Conservation (phyloP, 30 jellyfish, hydroid and myxozoan species). For the Aurelia aurita complex sp. Pacific region DNA sequence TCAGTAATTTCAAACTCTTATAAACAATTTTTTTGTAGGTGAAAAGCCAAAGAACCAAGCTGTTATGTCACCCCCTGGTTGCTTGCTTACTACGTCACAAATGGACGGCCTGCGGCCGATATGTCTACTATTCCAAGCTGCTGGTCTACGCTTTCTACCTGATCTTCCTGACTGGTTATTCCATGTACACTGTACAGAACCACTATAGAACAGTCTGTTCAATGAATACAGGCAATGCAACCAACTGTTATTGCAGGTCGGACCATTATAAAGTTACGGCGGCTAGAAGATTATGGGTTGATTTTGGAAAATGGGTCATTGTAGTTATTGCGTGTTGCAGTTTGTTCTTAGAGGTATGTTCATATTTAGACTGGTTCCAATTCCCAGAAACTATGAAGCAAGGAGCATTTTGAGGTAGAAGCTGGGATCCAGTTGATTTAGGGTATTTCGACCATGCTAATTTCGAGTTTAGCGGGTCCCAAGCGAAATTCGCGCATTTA, state of each 20-base stretch:
- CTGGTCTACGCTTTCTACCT: slow-evolving; percentile 75
- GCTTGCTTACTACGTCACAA: slow-evolving; percentile 93
- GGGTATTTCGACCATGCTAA: too few species aligned
- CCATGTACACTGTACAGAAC: slow-evolving; percentile 72
- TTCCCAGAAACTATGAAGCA: too few species aligned
- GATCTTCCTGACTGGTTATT: slow-evolving; percentile 92
- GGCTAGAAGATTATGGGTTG: slow-evolving; percentile 73
- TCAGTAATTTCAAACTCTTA: too few species aligned
- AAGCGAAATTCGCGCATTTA: too few species aligned
- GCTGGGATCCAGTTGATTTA: too few species aligned
- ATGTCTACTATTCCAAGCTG: slow-evolving; percentile 92
- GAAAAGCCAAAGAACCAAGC: slow-evolving; percentile 88
- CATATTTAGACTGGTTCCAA: too few species aligned
- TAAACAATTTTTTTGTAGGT: slow-evolving; percentile 56
- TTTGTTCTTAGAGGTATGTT: slow-evolving; percentile 78
- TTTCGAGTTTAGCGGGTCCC: too few species aligned
- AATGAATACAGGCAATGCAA: slow-evolving; percentile 14
- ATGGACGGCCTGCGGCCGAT: slow-evolving; percentile 96
- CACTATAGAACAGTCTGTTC: slow-evolving; percentile 38
- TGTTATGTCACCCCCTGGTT: slow-evolving; percentile 96
- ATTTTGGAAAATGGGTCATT: slow-evolving; percentile 89
- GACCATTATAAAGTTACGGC: slow-evolving; percentile 13
- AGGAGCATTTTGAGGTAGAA: too few species aligned
- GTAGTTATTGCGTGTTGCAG: slow-evolving; percentile 62
- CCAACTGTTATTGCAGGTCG: slow-evolving; percentile 59